These are phyloP conservation scores for Saimiri boliviensis DNA, from an alignment of 2,113 vertebrate species.

Conservation along the genomic window DNA sequence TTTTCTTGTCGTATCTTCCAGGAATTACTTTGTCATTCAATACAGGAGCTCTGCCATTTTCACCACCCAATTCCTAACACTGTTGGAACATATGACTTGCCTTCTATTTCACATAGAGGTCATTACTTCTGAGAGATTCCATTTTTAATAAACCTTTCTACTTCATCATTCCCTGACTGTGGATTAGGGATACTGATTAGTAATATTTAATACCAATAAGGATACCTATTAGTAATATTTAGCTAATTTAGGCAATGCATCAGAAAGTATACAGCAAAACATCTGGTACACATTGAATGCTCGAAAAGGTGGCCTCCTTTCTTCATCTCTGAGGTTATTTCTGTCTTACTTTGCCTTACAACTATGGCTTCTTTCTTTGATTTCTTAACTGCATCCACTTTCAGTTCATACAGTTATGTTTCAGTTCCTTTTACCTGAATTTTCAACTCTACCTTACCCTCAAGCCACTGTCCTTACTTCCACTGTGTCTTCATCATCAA, in stretches of 20 bases:
- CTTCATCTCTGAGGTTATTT: neutral
- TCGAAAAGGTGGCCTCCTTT: neutral
- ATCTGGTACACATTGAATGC: neutral
- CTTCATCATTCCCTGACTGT: neutral
- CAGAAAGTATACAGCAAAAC: neutral
- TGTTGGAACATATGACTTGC: neutral
- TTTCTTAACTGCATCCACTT: neutral
- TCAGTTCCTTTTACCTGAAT: neutral
- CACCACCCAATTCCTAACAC: rapidly evolving
- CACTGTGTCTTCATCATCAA: neutral
- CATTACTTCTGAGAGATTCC: neutral
- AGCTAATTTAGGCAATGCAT: neutral
- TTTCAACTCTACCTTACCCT: neutral
- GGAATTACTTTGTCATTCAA: neutral
- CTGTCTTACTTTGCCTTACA: neutral
- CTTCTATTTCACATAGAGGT: neutral
- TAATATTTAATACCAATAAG: too few species aligned
- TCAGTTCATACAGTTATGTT: neutral
- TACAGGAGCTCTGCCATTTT: neutral
- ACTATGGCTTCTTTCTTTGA: neutral
- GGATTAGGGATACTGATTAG: neutral
- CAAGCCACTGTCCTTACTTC: neutral
- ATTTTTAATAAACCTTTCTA: neutral
- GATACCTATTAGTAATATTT: neutral
- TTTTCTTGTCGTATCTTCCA: neutral